Conservation (phyloP, 2,888 invertebrate genomes). For the Agrilus cyanescens region DNA sequence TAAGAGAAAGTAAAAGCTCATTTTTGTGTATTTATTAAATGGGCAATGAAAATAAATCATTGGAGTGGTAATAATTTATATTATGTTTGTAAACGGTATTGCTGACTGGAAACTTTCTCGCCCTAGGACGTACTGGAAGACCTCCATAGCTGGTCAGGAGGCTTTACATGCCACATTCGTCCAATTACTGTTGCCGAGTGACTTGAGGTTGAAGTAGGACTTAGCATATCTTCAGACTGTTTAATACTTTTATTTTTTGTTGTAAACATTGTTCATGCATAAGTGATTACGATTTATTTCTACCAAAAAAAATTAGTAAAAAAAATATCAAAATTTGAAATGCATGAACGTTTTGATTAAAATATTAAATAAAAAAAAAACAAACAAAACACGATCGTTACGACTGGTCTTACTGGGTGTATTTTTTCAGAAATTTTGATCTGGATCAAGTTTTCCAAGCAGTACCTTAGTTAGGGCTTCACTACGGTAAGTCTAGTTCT, state of each 20-base stretch:
- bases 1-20: too few relatives aligned
- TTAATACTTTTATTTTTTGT: not conserved
- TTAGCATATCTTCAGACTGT: constrained; percentile 2
- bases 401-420: constrained; percentile 54
- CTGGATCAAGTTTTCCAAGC: constrained; percentile 46
- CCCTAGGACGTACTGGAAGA: constrained; percentile 34
- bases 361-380: constrained; percentile 13
- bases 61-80: too few relatives aligned
- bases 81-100: constrained; percentile 19
- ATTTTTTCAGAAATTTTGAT: constrained; percentile 70
- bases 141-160: constrained; percentile 27
- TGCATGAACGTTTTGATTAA: constrained; percentile 12
- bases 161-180: constrained; percentile 28
- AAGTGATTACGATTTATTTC: too few relatives aligned
- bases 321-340: not conserved
- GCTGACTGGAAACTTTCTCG: constrained; percentile 37
- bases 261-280: not conserved
- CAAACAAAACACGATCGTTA: constrained; percentile 12
- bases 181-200: constrained; percentile 28
- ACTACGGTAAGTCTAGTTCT: constrained; percentile 57
- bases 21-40: too few relatives aligned
- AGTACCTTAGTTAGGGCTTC: constrained; percentile 47
- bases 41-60: too few relatives aligned
- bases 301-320: too few relatives aligned
- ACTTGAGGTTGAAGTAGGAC: constrained; percentile 16